Conservation (phyloP, 2,113 vertebrate species). For the Aythya baeri region DNA sequence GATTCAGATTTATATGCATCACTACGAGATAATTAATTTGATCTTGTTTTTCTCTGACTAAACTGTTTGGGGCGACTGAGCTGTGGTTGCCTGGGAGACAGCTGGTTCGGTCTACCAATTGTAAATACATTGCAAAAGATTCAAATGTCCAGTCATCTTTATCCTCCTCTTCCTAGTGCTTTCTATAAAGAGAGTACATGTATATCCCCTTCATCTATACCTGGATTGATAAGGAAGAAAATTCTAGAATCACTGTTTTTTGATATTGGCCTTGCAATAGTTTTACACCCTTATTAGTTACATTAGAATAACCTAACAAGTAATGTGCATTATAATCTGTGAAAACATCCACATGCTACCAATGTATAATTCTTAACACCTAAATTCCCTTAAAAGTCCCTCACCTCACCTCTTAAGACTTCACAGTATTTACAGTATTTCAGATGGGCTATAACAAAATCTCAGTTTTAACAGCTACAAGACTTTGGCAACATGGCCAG, state of each 20-base stretch:
- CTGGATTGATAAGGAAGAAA: neutral
- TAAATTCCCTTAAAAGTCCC: neutral
- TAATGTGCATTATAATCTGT: neutral
- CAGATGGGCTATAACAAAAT: neutral
- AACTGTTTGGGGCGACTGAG: neutral
- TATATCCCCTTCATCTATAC: neutral
- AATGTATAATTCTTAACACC: neutral
- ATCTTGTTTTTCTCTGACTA: neutral
- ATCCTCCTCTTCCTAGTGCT: neutral
- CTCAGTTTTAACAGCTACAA: neutral
- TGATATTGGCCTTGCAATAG: neutral
- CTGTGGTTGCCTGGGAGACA: neutral
- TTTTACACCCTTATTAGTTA: neutral
- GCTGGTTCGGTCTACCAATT: neutral
- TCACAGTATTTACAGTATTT: neutral
- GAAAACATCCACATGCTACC: neutral
- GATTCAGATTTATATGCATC: neutral
- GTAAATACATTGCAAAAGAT: neutral
- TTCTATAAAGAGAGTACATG: neutral
- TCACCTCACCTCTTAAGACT: neutral
- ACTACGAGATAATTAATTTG: neutral
- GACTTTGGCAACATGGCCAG: neutral
- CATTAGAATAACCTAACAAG: neutral
- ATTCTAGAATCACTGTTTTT: neutral
- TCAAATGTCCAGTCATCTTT: neutral